Percentiles rank a stretch among this genome's conserved stretches.
phyloP scores from a whole-genome alignment of 1,140 invertebrate genomes.

The Ceratitis capitata region DNA sequence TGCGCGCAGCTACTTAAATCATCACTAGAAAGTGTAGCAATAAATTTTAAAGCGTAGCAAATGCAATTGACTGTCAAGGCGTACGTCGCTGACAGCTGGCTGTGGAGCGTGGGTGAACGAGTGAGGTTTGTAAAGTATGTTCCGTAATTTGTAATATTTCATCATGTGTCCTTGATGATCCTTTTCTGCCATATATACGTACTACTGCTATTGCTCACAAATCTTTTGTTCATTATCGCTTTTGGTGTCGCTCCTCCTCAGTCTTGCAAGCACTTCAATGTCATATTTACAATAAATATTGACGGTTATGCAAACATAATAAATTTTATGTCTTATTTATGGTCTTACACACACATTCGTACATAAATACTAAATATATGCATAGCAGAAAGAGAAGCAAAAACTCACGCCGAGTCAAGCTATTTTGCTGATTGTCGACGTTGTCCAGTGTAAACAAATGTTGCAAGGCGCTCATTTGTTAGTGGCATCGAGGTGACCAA shows the following conservation, averaged over 20 bases:
- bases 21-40: not conserved
- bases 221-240: not conserved
- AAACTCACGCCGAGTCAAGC: not conserved
- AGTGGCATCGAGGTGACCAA: not conserved
- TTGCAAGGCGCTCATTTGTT: not conserved
- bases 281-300: not conserved
- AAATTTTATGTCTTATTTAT: not conserved
- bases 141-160: not conserved
- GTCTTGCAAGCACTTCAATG: not conserved
- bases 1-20: not conserved
- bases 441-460: not conserved
- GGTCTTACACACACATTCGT: too few relatives aligned
- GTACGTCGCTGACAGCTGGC: not conserved
- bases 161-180: not conserved
- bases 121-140: not conserved
- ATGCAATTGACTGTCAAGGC: slow-evolving; percentile 10
- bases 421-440: not conserved
- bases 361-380: too few relatives aligned
- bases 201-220: not conserved
- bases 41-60: not conserved
- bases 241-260: not conserved
- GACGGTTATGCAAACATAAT: not conserved
- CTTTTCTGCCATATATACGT: not conserved
- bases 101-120: not conserved
- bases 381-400: not conserved